Percentiles rank a stretch among this genome's conserved stretches.
phyloP scores from a whole-genome alignment of 1,140 invertebrate species.

The Aphelinus certus region DNA sequence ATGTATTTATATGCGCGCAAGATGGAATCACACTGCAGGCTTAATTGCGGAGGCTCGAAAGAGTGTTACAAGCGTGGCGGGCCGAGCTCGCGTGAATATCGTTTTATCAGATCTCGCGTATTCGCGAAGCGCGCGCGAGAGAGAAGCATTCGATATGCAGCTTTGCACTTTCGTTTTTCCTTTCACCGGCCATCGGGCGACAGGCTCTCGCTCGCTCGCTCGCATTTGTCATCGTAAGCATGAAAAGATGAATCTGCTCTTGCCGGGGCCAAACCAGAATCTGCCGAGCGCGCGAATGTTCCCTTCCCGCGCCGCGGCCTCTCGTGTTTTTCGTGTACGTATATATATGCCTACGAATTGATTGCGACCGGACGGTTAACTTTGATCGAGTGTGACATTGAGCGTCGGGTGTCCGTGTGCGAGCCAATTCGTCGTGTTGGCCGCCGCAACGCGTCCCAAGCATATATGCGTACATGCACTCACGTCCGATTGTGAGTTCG shows the following conservation, averaged over 20 bases:
- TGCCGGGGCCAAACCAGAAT: background rate
- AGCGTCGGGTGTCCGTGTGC: no score
- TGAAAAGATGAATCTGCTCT: constrained; percentile 10
- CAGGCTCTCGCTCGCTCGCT: background rate
- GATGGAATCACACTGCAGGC: constrained; percentile 2
- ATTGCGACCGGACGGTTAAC: no score
- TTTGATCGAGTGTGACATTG: no score
- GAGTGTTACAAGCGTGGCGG: no score
- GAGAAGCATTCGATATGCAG: no score
- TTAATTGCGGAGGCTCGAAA: background rate
- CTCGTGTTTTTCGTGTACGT: no score
- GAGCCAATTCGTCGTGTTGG: no score
- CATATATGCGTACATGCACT: no score
- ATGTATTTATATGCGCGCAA: background rate
- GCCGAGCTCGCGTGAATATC: constrained; percentile 6
- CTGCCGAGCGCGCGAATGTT: background rate
- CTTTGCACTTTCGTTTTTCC: constrained; percentile 23
- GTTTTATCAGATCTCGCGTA: constrained; percentile 17
- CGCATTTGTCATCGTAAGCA: constrained; percentile 6
- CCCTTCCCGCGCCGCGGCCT: no score
- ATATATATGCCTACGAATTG: no score
- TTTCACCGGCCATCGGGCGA: background rate
- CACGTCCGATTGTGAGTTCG: no score
- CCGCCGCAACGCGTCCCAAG: no score
- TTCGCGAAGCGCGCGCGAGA: background rate